Base-by-base conservation (phyloP, 1,140 invertebrate species). In the Tetramorium parvispinum region DNA sequence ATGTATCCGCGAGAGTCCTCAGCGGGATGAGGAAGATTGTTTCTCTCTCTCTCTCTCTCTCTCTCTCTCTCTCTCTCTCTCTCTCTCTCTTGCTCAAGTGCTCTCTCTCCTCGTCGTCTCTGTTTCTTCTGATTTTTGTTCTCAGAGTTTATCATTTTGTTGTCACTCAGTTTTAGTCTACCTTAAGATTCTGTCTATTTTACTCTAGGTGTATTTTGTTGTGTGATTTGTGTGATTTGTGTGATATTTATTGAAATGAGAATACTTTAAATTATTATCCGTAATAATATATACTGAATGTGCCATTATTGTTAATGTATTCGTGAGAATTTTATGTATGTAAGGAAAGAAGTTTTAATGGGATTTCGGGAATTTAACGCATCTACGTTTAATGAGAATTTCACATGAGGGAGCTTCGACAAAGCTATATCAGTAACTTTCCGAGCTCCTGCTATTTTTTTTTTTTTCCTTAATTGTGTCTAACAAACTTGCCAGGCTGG, bases 1-100 rank as follows among this genome's bases (percentile, higher is more conserved):
- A 95, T 66, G 94, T 95, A 94, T 89, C 68, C 57, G 43, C 46
- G 70, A 73, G 70, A 53, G 24, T 43, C 10, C 53, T 43, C 46
- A 16, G 49, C 43, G 55, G 10, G 32, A 40, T 53, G 32, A 55
- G 21, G 55, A 81, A 81, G 27, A 51, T 6, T 6, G 11, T 5
- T 27, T 40, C 32, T 13, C 65, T 46, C 16, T 81, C 24, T 77
- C 18, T 65, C 27, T 13, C 21, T 18, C 10, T 16, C 24, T 21
- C 43, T 16, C 6, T 5, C 13, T 27, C 37, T 37, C 5, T 13
- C 0, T 1, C 6, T 1, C 16, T 8, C 0, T 16, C 18, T 5
- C 13, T 27, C 37, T 37, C 5, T 13, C 0, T 1, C 6, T 1
- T 10, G 5, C 0, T 16, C 18, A n/a, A n/a, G n/a, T n/a, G n/a